Conservation (phyloP, 2,888 invertebrate genomes). For the Eumerus sabulonum region DNA sequence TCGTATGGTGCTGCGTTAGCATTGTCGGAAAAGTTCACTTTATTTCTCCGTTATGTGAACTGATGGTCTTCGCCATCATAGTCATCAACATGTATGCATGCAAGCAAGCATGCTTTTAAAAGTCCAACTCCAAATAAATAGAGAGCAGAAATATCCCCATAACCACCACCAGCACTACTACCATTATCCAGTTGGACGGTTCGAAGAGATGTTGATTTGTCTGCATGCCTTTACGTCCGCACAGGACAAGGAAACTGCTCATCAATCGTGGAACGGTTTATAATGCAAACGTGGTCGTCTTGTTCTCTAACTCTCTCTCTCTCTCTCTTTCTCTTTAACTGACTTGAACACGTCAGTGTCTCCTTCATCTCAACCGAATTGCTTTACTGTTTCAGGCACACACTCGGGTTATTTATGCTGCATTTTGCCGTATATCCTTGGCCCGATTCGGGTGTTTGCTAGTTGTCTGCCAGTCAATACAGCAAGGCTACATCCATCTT, state of each 20-base stretch:
- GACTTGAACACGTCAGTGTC: constrained; percentile 46
- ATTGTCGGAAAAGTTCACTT: constrained; percentile 41
- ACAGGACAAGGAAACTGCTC: constrained; percentile 60
- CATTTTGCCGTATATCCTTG: constrained; percentile 39
- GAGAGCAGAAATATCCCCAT: constrained; percentile 1
- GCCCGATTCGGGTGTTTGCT: constrained; percentile 49
- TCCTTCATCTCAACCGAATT: constrained; percentile 12
- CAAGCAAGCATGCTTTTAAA: constrained; percentile 3
- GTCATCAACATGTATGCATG: constrained; percentile 36
- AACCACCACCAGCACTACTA: not conserved
- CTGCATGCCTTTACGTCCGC: constrained; percentile 49
- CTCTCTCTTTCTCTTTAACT: too few relatives aligned
- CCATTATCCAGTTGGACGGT: too few relatives aligned
- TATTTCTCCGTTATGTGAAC: constrained; percentile 46
- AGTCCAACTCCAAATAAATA: constrained; percentile 41
- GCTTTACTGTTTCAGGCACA: not conserved
- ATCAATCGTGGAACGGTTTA: constrained; percentile 64
- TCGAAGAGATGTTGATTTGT: constrained; percentile 48
- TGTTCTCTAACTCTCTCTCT: too few relatives aligned
- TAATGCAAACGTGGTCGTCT: constrained; percentile 43
- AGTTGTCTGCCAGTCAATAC: constrained; percentile 57
- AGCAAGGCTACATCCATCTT: constrained; percentile 50
- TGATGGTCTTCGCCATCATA: constrained; percentile 30
- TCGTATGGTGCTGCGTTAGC: constrained; percentile 20
- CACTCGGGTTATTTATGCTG: constrained; percentile 42